These are phyloP conservation scores for Patella depressa DNA, from an alignment of 2,888 invertebrate species.

Conservation along the genomic window DNA sequence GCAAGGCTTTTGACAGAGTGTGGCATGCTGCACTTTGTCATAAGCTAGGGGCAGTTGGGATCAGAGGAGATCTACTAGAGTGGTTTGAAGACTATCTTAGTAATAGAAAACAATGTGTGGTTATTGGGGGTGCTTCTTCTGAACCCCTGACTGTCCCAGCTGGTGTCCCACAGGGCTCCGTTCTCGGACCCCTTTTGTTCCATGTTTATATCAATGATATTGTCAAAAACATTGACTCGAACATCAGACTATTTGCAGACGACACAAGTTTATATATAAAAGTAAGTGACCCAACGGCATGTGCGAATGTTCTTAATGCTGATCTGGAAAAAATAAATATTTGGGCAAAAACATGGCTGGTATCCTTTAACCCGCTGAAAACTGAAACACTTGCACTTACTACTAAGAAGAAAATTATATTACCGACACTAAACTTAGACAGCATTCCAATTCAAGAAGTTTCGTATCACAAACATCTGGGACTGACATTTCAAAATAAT, in stretches of 20 bases:
- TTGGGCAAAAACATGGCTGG: slow-evolving; percentile 3
- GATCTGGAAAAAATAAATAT: neutral
- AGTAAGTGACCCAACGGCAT: neutral
- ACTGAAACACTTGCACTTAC: neutral
- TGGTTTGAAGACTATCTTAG: slow-evolving; percentile 4
- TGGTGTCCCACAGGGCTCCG: slow-evolving; percentile 5
- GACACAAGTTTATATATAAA: slow-evolving; percentile 1
- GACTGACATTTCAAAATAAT: neutral
- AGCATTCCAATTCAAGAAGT: neutral
- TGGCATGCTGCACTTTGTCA: slow-evolving; percentile 11
- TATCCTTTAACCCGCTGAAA: slow-evolving; percentile 1
- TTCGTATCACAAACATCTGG: neutral
- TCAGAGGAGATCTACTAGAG: slow-evolving; percentile 8
- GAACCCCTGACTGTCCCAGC: neutral
- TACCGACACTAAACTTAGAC: slow-evolving; percentile 7
- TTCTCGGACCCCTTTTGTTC: neutral
- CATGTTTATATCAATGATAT: neutral
- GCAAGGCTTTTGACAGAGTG: neutral
- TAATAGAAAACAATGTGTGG: neutral
- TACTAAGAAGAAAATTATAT: neutral
- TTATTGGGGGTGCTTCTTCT: neutral
- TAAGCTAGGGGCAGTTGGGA: neutral
- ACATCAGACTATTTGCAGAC: too few relatives aligned
- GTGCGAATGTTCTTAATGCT: neutral
- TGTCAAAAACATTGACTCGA: neutral